A percentile compares a stretch with the other conserved stretches of the same genome.
phyloP scores from a whole-genome alignment of 2,113 vertebrate species.

The Cyanoliseus patagonus region DNA sequence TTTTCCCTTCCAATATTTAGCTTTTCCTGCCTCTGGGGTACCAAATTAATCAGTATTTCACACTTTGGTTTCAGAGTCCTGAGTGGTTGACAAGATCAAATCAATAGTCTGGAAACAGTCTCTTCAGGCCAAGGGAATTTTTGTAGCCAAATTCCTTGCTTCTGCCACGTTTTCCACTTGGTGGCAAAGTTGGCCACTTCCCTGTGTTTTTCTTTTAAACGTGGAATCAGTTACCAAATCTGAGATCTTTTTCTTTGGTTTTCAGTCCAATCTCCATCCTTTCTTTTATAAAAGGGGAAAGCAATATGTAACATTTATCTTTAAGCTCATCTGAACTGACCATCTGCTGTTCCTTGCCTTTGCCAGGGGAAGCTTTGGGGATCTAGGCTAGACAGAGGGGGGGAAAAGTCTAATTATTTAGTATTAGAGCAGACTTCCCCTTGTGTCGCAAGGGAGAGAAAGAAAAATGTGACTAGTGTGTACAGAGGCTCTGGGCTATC shows the following conservation, averaged over 20 bases:
- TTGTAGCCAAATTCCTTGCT: not conserved
- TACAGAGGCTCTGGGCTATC: not conserved
- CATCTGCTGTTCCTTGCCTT: not conserved
- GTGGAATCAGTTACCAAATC: not conserved
- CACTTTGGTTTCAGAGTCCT: not conserved
- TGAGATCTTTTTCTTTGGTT: not conserved
- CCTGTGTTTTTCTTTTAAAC: not conserved
- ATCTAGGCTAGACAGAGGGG: not conserved
- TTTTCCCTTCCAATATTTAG: not conserved
- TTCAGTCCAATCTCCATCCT: not conserved
- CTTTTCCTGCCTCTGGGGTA: not conserved
- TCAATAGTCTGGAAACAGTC: not conserved
- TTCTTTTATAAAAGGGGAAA: not conserved
- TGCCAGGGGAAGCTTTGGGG: constrained; percentile 34
- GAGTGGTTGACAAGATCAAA: not conserved
- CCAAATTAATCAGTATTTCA: not conserved
- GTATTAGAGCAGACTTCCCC: not conserved
- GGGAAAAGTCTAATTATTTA: not conserved
- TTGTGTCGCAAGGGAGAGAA: not conserved
- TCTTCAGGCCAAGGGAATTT: not conserved
- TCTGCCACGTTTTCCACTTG: not conserved
- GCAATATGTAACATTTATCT: not conserved
- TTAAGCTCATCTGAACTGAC: not conserved
- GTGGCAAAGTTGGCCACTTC: not conserved
- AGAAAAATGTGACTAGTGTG: not conserved